A percentile compares a stretch with the other conserved stretches of the same genome.
Evolutionary conservation across 2,113 vertebrate genomes (phyloP).

Genomic region (Chrysochloris asiatica): DNA sequence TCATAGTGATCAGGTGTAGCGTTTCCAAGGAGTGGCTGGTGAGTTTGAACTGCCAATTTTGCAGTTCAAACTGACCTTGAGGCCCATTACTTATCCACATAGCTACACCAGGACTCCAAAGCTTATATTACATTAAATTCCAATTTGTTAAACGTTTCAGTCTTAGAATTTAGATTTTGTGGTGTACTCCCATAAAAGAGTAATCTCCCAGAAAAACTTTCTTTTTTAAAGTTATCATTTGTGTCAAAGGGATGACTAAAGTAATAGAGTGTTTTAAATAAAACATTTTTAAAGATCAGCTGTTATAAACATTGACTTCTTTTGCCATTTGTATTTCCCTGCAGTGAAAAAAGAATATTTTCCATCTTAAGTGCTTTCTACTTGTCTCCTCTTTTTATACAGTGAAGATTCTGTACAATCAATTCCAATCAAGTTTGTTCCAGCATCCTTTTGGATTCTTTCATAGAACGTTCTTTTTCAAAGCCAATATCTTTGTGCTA

Average conservation of each 20-base stretch:
- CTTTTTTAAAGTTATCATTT: background rate
- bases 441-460: slow-evolving; percentile 41
- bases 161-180: background rate
- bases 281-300: background rate
- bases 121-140: too few relatives aligned
- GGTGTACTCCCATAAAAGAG: background rate
- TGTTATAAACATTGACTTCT: background rate
- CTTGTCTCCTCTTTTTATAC: background rate
- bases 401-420: slow-evolving; percentile 50
- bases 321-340: background rate
- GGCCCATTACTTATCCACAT: too few relatives aligned
- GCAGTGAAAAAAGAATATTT: slow-evolving; percentile 13
- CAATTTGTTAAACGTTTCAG: background rate
- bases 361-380: background rate
- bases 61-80: too few relatives aligned
- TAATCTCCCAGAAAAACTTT: background rate
- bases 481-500: slow-evolving; percentile 60
- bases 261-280: background rate
- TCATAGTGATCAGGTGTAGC: too few relatives aligned
- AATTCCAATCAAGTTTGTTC: slow-evolving; percentile 51
- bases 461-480: slow-evolving; percentile 66
- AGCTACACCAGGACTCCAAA: too few relatives aligned
- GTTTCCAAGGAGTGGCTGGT: too few relatives aligned
- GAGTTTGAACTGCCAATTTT: too few relatives aligned
- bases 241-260: background rate